These are phyloP conservation scores for Xenopus tropicalis DNA, from an alignment of 2,113 vertebrate species.

Conservation along the genomic window UCB_Xtro_10.0 CM004450.2:95674501-95675000, in stretches of 20 bases:
- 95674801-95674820: constrained; percentile 91
- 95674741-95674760: constrained; percentile 59
- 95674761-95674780: constrained; percentile 74
- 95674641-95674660: neutral
- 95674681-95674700: constrained; percentile 20
- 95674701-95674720: neutral
- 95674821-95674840: constrained; percentile 85
- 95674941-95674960: too few species aligned
- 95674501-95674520: neutral
- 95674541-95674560: neutral
- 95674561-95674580: neutral
- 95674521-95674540: neutral
- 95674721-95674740: constrained; percentile 13
- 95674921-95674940: neutral
- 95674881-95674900: constrained; percentile 74
- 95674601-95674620: constrained; percentile 24
- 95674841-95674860: constrained; percentile 72
- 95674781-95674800: constrained; percentile 80
- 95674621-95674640: constrained; percentile 38
- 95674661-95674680: constrained; percentile 41
- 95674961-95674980: too few species aligned
- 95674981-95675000: too few species aligned
- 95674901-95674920: constrained; percentile 68
- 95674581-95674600: neutral
- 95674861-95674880: neutral